phyloP scores from a whole-genome alignment of 2,888 invertebrate genomes.

The Drosophila diplacantha region DNA sequence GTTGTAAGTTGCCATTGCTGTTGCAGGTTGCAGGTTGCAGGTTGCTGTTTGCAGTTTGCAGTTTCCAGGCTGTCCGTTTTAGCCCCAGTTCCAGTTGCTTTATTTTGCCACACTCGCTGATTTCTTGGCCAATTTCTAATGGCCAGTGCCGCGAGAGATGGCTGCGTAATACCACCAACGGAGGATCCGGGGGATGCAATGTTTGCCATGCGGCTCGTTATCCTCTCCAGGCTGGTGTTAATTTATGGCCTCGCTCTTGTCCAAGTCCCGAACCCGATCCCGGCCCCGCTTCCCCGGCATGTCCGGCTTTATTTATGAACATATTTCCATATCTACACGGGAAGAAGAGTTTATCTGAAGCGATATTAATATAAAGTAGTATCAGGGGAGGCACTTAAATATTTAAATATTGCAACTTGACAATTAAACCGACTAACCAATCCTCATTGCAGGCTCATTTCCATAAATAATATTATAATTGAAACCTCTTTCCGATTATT shows the following conservation, averaged over 20 bases:
- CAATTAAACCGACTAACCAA: background rate
- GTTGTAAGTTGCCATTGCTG: conserved; percentile 15
- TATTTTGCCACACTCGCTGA: conserved; percentile 48
- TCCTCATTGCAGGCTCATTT: background rate
- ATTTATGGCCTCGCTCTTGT: conserved; percentile 56
- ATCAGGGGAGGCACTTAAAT: background rate
- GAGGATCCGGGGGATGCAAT: conserved; percentile 27
- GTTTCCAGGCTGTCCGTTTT: conserved; percentile 15
- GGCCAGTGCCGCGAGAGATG: conserved; percentile 21
- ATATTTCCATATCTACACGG: conserved; percentile 17
- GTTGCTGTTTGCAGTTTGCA: conserved; percentile 30
- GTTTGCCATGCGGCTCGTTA: conserved; percentile 39
- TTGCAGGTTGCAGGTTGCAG: conserved; percentile 29
- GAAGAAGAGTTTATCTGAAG: background rate
- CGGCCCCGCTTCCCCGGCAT: background rate
- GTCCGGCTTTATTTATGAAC: conserved; percentile 31
- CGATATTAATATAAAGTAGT: background rate
- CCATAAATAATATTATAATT: background rate
- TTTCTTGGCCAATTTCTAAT: conserved; percentile 70
- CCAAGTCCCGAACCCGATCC: conserved; percentile 17
- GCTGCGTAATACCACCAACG: conserved; percentile 48
- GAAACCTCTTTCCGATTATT: background rate
- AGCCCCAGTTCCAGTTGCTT: conserved; percentile 43
- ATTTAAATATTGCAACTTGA: background rate
- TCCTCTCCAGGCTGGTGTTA: conserved; percentile 41